phyloP scores from a whole-genome alignment of 1,140 invertebrate species.

The Drosophila athabasca region DNA sequence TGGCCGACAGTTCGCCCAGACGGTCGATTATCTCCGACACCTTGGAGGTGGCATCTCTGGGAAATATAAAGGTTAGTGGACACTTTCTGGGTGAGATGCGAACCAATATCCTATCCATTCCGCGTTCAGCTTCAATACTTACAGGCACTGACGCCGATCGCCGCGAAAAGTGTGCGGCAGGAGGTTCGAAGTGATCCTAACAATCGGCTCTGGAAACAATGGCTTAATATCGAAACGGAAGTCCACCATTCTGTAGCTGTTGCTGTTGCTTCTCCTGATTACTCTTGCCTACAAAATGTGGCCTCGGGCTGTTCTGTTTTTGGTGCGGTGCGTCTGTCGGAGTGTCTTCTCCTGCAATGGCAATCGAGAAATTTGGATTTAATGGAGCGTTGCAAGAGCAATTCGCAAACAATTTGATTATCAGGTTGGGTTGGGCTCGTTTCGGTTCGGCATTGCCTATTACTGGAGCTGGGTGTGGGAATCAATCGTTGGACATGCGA shows the following conservation, averaged over 20 bases:
- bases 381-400: conserved; percentile 74
- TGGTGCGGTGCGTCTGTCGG: background rate
- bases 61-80: conserved; percentile 61
- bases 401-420: conserved; percentile 67
- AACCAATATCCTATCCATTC: conserved; percentile 18
- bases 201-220: conserved; percentile 85
- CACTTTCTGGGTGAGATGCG: background rate
- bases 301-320: background rate
- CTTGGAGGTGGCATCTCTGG: conserved; percentile 87
- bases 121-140: conserved; percentile 84
- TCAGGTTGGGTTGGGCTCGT: conserved; percentile 17
- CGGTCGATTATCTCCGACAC: conserved; percentile 88
- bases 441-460: background rate
- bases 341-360: conserved; percentile 37
- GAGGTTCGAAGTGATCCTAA: conserved; percentile 86
- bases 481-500: conserved; percentile 61
- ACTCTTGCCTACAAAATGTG: conserved; percentile 7
- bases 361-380: conserved; percentile 62
- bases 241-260: conserved; percentile 84
- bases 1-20: conserved; percentile 89
- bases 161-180: conserved; percentile 86
- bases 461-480: conserved; percentile 53
- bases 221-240: conserved; percentile 87
- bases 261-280: conserved; percentile 5
- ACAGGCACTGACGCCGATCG: conserved; percentile 86